These are phyloP conservation scores for Cebus imitator DNA, from an alignment of 2,113 vertebrate species.

Conservation along the genomic window DNA sequence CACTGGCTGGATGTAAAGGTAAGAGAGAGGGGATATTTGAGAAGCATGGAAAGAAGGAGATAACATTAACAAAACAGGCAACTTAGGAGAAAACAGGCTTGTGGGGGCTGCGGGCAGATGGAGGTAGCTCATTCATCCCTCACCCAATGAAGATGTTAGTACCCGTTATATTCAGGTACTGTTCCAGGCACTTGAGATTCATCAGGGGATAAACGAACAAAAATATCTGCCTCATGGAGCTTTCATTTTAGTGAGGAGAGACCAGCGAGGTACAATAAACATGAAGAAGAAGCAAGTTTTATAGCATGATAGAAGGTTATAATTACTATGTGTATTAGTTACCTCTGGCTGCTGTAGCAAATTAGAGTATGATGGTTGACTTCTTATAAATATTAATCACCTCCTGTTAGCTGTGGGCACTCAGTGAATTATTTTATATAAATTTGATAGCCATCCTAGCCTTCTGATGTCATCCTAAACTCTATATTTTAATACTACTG, in stretches of 20 bases:
- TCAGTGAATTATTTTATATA: neutral
- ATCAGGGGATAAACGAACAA: neutral
- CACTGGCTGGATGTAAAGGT: neutral
- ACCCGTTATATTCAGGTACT: fast-evolving
- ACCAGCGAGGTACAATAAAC: neutral
- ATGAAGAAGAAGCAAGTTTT: neutral
- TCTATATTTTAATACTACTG: neutral
- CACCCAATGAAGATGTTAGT: neutral
- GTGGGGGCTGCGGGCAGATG: fast-evolving
- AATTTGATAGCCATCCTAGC: neutral
- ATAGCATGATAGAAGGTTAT: neutral
- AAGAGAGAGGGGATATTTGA: neutral
- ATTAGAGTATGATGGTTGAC: neutral
- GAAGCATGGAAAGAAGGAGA: neutral
- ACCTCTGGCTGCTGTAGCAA: neutral
- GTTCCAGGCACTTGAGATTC: neutral
- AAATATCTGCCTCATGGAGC: neutral
- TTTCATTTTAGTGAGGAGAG: neutral
- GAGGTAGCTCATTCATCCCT: neutral
- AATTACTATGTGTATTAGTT: neutral
- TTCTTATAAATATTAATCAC: neutral
- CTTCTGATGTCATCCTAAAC: neutral
- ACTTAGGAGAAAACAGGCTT: neutral
- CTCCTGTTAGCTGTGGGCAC: neutral
- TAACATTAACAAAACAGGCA: neutral